phyloP scores from a whole-genome alignment of 2,113 vertebrate genomes.

The Phodopus roborovskii region DNA sequence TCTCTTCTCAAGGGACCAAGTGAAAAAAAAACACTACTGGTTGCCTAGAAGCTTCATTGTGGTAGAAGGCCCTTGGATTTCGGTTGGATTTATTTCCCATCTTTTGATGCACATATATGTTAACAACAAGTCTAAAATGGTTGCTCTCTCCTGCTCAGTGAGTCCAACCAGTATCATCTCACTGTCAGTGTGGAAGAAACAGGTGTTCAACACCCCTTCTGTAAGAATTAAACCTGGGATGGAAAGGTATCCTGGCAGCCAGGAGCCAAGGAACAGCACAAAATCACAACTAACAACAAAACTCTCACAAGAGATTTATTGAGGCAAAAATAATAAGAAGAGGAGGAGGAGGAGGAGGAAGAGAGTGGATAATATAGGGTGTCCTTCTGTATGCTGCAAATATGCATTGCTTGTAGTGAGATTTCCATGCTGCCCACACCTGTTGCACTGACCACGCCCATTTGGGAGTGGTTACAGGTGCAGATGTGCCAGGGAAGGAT shows the following conservation, averaged over 20 bases:
- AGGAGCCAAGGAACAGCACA: too few relatives aligned
- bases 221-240: not conserved
- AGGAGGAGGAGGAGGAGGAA: too few relatives aligned
- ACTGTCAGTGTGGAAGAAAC: not conserved
- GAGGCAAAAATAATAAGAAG: too few relatives aligned
- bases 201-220: not conserved
- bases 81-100: not conserved
- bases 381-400: too few relatives aligned
- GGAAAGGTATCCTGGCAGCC: not conserved
- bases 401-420: too few relatives aligned
- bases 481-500: too few relatives aligned
- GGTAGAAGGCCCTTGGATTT: not conserved
- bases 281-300: too few relatives aligned
- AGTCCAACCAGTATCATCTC: not conserved
- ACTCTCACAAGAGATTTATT: too few relatives aligned
- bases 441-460: too few relatives aligned
- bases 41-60: not conserved
- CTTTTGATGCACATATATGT: not conserved
- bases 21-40: not conserved
- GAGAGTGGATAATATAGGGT: too few relatives aligned
- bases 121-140: not conserved
- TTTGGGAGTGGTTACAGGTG: too few relatives aligned
- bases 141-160: not conserved
- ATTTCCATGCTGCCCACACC: too few relatives aligned
- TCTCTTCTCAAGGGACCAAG: not conserved